Conservation (phyloP, 1,140 invertebrate species). For the Colletes gigas region DNA sequence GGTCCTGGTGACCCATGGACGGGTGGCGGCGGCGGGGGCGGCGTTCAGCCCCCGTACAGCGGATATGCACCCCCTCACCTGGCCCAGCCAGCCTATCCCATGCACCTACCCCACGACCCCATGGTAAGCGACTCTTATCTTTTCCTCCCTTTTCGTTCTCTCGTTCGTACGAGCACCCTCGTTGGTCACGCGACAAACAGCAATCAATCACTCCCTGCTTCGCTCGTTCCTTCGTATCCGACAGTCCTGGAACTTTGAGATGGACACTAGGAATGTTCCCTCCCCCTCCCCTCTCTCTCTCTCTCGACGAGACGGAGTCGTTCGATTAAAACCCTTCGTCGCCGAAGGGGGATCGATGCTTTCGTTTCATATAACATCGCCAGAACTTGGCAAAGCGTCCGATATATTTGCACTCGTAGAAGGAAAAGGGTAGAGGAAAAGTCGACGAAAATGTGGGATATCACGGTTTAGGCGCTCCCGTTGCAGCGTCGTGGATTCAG, state of each 20-base stretch:
- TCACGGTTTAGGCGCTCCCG: not conserved
- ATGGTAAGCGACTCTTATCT: constrained; percentile 81
- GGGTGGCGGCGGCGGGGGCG: constrained; percentile 76
- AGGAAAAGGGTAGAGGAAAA: not conserved
- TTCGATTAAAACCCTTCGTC: constrained; percentile 45
- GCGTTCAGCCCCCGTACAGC: constrained; percentile 79
- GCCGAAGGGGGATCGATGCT: constrained; percentile 39
- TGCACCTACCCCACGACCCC: constrained; percentile 84
- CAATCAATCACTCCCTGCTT: constrained; percentile 60
- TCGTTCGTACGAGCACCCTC: constrained; percentile 21
- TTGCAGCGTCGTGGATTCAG: constrained; percentile 29
- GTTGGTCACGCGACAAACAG: constrained; percentile 2
- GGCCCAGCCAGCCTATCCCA: constrained; percentile 79
- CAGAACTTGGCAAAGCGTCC: not conserved
- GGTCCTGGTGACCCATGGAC: constrained; percentile 79
- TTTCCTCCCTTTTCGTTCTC: constrained; percentile 8
- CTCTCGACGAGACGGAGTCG: constrained; percentile 33
- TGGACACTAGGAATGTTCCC: constrained; percentile 34
- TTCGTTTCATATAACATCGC: not conserved
- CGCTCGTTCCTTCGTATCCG: constrained; percentile 39
- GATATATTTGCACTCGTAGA: not conserved
- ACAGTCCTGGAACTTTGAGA: constrained; percentile 37
- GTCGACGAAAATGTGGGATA: constrained; percentile 41
- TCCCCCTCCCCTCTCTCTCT: constrained; percentile 2
- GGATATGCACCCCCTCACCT: constrained; percentile 79